phyloP scores from a whole-genome alignment of 2,797 vertebrate genomes.

The Xerus rutilus region DNA sequence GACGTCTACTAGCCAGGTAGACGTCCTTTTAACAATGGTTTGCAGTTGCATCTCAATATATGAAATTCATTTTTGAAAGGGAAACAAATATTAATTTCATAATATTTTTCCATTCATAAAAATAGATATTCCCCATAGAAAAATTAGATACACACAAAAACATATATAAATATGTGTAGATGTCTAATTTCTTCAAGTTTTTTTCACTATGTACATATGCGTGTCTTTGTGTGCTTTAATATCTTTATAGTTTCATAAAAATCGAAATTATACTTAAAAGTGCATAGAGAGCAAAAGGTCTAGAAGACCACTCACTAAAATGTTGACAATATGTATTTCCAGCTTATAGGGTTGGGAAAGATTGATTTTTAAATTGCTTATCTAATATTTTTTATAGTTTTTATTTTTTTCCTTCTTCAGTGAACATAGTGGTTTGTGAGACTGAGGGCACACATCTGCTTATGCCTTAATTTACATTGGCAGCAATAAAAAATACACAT shows the following conservation, averaged over 20 bases:
- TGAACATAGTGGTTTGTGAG: not conserved
- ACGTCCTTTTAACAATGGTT: accelerated
- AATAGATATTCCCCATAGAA: not conserved
- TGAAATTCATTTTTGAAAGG: not conserved
- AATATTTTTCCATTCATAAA: not conserved
- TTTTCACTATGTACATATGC: not conserved
- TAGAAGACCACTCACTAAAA: not conserved
- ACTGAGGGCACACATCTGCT: not conserved
- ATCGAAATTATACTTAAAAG: not conserved
- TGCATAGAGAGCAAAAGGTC: not conserved
- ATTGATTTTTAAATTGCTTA: not conserved
- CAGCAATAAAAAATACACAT: not conserved
- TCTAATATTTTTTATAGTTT: not conserved
- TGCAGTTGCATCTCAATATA: not conserved
- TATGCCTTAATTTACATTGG: not conserved
- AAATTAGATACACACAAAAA: not conserved
- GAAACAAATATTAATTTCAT: not conserved
- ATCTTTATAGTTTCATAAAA: not conserved
- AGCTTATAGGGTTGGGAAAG: not conserved
- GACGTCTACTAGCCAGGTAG: no score
- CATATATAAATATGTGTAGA: no score
- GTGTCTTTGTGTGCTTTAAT: not conserved
- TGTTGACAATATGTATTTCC: not conserved
- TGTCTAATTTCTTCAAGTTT: not conserved
- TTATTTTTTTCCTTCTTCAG: not conserved